Evolutionary conservation across 2,797 vertebrate species (phyloP), one percentile per base, ranked within the genome.

Genomic region (Typhlichthys subterraneus): DNA sequence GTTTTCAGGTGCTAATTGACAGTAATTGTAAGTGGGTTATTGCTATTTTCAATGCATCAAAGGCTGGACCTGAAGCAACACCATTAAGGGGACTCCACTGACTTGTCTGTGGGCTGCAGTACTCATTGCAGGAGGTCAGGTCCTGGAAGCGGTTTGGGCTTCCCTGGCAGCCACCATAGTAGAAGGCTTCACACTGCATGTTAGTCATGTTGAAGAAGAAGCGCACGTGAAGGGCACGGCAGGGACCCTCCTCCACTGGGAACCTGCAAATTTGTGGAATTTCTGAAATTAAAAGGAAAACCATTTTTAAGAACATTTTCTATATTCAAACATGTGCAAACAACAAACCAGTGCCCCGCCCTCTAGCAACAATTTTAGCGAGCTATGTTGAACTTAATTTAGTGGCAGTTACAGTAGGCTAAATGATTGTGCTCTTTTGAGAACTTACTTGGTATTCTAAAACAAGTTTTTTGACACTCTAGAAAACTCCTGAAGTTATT

Each of bases 181-280:
- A 4, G 52, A 96, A 96, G 14, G 78, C 49, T 81, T 97, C 93
- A 66, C 98, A 99, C 55, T 77, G 83, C 95, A 97, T 95, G 0
- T 93, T 90, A 63, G 82, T 92, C 89, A 98, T 88, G 79, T 98
- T 97, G 83, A 95, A 99, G 86, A 93, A 96, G 1, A 93, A 98
- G 53, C 83, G 74, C 29, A 0, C 78, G 0, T 90, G 23, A 1
- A 87, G 11, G 47, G 69, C 87, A 0, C 93, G 88, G 69, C 97
- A 97, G 0, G 65, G 75, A 9, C 92, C 93, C 51, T 65, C 82
- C 0, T 90, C 88, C 70, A 88, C 88, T 23, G 91, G 86, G 82
- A 95, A 75, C 56, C 96, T 89, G 81, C 97, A 99, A 14, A 89
- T 76, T 63, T 87, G 90, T 11, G 94, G 96, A 59, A 97, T 89